Evolutionary conservation across 2,888 invertebrate species (phyloP), one percentile per base, ranked within the genome.

Genomic region (Platycheirus rosarum): DNA sequence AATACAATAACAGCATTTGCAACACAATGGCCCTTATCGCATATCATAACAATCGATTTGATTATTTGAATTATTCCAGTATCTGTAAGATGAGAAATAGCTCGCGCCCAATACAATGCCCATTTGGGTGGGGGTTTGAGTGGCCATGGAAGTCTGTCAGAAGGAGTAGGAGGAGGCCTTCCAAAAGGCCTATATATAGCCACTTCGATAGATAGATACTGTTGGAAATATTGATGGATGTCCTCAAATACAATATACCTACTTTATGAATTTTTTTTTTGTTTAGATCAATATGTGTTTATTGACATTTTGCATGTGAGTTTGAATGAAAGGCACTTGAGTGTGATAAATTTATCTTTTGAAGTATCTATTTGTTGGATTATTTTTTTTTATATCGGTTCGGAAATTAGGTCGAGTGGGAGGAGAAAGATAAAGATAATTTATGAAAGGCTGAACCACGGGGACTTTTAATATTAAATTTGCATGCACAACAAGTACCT

Each of bases 1-100:
- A 7, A 49, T 60, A 57, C 80, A 76, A 55, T 70, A 55, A 53
- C 32, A 60, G 44, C 14, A 26, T 60, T 44, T 63, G 20, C 57
- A 32, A 51, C 60, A 80, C 80, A 80, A 75, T 75, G 75, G 1
- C 75, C 40, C 65, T 70, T 80, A 80, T 65, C 70, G 51, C 16
- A 75, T 18, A 53, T 51, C 73, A 44, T 53, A 66, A 76, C 60
- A 76, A 66, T 53, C 60, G 76, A 66, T 71, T 80, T 75, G 80
- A 80, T 80, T 32, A 71, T 75, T 42, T 66, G 62, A 75, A 75
- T 71, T 46, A 20, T 46, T 46, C 16, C 9, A 55, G 53, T 46
- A 65, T 46, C 35, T 48, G 55, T 16, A 48, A 20, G n/a, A 20
- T 7, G 9, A 16, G 1, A 35, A 35, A 44, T 20, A 26, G 23